Conservation (phyloP, 2,888 invertebrate species). For the Andrena minutula region DNA sequence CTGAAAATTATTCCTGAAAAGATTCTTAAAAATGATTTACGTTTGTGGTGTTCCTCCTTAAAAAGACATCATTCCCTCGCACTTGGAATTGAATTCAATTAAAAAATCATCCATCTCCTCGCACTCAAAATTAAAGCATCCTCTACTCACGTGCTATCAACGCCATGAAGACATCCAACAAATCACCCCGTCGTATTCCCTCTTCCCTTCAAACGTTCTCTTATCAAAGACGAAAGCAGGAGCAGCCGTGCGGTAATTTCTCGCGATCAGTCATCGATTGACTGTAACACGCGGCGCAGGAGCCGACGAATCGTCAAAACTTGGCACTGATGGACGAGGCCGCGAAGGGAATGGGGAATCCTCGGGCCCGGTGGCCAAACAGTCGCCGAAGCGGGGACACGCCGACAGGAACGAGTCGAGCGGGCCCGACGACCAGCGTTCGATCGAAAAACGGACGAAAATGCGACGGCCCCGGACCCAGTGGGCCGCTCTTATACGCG, state of each 20-base stretch:
- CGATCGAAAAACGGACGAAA: conserved; percentile 67
- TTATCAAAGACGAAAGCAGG: background rate
- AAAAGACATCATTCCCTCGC: too few relatives aligned
- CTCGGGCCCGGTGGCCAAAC: background rate
- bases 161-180: conserved; percentile 19
- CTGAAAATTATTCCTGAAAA: too few relatives aligned
- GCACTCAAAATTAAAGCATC: too few relatives aligned
- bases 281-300: background rate
- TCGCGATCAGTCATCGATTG: background rate
- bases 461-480: conserved; percentile 53
- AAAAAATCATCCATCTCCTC: too few relatives aligned
- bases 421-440: conserved; percentile 16
- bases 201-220: background rate
- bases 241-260: background rate
- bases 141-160: conserved; percentile 39
- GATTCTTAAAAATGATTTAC: too few relatives aligned
- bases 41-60: too few relatives aligned
- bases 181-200: background rate
- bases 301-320: background rate
- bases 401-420: conserved; percentile 2
- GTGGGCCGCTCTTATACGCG: conserved; percentile 67
- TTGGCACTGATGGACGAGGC: background rate
- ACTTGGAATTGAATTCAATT: too few relatives aligned
- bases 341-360: background rate
- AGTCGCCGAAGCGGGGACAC: background rate